Evolutionary conservation across 2,113 vertebrate genomes (phyloP), one percentile per base, ranked within the genome.

Genomic region (Colistium nudipinnis): DNA sequence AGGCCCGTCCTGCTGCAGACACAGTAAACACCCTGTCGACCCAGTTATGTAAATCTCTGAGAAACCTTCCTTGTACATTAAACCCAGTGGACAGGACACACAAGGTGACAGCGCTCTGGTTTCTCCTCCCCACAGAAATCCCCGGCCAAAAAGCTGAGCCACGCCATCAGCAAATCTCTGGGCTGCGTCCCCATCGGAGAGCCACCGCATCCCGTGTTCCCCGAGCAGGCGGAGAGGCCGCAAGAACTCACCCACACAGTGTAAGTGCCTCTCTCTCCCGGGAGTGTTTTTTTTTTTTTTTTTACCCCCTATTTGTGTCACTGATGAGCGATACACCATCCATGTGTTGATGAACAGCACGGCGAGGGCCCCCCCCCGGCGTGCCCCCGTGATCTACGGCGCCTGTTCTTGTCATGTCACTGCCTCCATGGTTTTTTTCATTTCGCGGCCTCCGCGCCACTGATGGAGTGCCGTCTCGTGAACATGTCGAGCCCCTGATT

Each of bases 61-160:
- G n/a, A n/a, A n/a, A n/a, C n/a, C n/a, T n/a, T n/a, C n/a, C n/a
- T n/a, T n/a, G n/a, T n/a, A n/a, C n/a, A n/a, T n/a, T n/a, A n/a
- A n/a, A n/a, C n/a, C n/a, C n/a, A 11, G 30, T 3, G 7, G 8
- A 20, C 17, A 30, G 16, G 54, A 51, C 20, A 51, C 25, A 17
- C 25, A 25, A 70, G 38, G 35, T 80, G 67, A 81, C 55, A 4
- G 12, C 12, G 1, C 52, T 41, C 65, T 48, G 60, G 16, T 64
- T 55, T 74, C 41, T 12, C 19, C 25, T 8, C 3, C 30, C 39
- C 54, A 62, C 94, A 99, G 98, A 99, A 99, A 84, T 99, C 98
- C 8, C 98, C 98, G 3, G 97, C 97, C 35, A 99, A 99, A 94
- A 99, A 99, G 95, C 93, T 99, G 91, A 97, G 96, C 94, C 98